Conservation (phyloP, 1,140 invertebrate genomes). For the Micrasema longulum region DNA sequence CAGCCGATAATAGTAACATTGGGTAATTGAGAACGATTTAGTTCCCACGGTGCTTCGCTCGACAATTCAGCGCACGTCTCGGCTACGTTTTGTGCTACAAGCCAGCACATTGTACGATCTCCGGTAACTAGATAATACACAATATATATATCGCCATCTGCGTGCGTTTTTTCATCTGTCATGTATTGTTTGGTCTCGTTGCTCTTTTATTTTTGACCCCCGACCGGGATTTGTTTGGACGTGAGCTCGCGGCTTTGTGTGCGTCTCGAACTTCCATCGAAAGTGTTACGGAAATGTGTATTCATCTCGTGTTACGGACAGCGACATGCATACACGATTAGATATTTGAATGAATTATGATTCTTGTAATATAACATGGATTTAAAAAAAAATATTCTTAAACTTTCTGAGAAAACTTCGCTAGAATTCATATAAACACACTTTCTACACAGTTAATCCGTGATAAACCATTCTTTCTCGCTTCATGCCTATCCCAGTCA, state of each 20-base stretch:
- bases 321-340: conserved; percentile 17
- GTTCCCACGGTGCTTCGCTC: conserved; percentile 21
- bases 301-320: background rate
- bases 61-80: conserved; percentile 21
- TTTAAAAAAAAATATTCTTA: background rate
- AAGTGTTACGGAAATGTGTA: conserved; percentile 25
- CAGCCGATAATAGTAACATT: conserved; percentile 1
- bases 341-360: conserved; percentile 11
- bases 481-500: too few species aligned
- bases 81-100: conserved; percentile 20
- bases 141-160: conserved; percentile 22
- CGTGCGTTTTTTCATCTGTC: conserved; percentile 29
- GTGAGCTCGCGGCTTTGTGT: background rate
- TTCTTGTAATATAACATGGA: background rate
- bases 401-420: conserved; percentile 12
- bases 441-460: too few species aligned
- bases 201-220: conserved; percentile 6
- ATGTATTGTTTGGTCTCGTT: background rate
- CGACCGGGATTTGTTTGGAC: conserved; percentile 12
- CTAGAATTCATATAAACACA: too few species aligned
- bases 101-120: conserved; percentile 11
- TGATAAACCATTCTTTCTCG: too few species aligned
- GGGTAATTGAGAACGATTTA: background rate
- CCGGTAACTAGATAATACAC: conserved; percentile 25
- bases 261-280: conserved; percentile 11